These are phyloP conservation scores for Pterocles gutturalis DNA, from an alignment of 2,113 vertebrate genomes.

Conservation along the genomic window DNA sequence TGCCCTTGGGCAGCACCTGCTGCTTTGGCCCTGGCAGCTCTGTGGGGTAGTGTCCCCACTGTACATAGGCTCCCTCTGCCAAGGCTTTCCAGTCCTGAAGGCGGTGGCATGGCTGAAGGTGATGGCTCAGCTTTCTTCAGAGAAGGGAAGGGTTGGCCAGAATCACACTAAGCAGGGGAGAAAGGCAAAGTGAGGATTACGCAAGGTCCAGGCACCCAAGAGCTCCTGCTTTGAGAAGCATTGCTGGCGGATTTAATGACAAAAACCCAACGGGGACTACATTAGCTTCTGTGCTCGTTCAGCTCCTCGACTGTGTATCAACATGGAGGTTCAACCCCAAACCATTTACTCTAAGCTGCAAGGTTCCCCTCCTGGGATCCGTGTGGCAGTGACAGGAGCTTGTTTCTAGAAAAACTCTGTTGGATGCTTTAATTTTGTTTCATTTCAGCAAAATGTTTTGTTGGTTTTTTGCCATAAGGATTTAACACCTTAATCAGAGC, in stretches of 20 bases:
- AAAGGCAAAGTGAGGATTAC: background rate
- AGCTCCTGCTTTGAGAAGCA: background rate
- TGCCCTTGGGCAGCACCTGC: background rate
- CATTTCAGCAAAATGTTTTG: background rate
- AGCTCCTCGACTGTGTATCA: background rate
- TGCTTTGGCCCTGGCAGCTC: background rate
- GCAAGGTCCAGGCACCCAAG: background rate
- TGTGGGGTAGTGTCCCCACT: background rate
- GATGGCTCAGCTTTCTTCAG: background rate
- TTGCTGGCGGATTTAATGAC: background rate
- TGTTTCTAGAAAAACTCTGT: background rate
- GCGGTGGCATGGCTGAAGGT: background rate
- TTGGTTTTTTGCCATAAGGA: background rate
- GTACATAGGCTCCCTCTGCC: background rate
- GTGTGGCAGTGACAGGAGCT: background rate
- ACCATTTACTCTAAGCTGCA: background rate
- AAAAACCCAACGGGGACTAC: rapidly evolving
- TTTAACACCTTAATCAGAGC: conserved; percentile 19
- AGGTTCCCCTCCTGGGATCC: background rate
- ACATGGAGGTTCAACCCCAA: background rate
- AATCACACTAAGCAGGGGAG: background rate
- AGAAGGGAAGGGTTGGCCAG: background rate
- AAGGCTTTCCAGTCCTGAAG: background rate
- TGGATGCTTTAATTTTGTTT: background rate
- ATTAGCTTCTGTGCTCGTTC: background rate